These are phyloP conservation scores for Clitarchus hookeri DNA, from an alignment of 2,888 invertebrate genomes.

Conservation along the genomic window DNA sequence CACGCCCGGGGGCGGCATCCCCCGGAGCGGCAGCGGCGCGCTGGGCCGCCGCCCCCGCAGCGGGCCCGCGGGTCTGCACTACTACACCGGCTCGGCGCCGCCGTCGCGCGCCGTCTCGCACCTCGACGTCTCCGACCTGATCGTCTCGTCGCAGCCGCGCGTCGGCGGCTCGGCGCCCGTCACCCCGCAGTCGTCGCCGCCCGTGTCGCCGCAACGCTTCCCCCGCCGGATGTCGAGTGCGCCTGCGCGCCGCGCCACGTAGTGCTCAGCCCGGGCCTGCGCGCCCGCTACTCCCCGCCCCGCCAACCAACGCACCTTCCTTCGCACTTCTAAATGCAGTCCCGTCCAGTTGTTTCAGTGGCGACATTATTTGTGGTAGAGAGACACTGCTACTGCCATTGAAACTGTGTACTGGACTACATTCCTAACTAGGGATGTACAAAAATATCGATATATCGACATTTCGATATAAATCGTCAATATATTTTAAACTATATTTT, in stretches of 20 bases:
- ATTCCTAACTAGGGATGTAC: too few species aligned
- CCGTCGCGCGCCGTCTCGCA: constrained; percentile 46
- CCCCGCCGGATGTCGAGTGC: constrained; percentile 50
- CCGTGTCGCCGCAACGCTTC: constrained; percentile 73
- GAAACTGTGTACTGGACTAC: too few species aligned
- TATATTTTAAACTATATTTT: too few species aligned
- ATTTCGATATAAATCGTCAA: too few species aligned
- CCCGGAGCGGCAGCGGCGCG: constrained; percentile 39
- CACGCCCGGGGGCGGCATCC: constrained; percentile 49
- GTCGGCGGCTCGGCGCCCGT: constrained; percentile 65
- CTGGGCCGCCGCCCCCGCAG: constrained; percentile 68
- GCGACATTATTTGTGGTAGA: too few species aligned
- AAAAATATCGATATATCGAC: too few species aligned
- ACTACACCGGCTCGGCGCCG: constrained; percentile 65
- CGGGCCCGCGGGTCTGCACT: constrained; percentile 77
- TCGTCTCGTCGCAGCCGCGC: constrained; percentile 58
- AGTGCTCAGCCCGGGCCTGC: constrained; percentile 24
- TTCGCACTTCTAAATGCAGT: too few species aligned
- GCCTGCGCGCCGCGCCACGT: constrained; percentile 38
- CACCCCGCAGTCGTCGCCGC: constrained; percentile 75
- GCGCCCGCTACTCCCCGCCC: neutral
- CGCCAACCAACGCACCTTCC: neutral
- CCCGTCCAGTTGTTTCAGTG: too few species aligned
- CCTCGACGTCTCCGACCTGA: constrained; percentile 41
- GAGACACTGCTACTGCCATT: too few species aligned